These are phyloP conservation scores for Panthera leo DNA, from an alignment of 2,113 vertebrate genomes.

Conservation along the genomic window DNA sequence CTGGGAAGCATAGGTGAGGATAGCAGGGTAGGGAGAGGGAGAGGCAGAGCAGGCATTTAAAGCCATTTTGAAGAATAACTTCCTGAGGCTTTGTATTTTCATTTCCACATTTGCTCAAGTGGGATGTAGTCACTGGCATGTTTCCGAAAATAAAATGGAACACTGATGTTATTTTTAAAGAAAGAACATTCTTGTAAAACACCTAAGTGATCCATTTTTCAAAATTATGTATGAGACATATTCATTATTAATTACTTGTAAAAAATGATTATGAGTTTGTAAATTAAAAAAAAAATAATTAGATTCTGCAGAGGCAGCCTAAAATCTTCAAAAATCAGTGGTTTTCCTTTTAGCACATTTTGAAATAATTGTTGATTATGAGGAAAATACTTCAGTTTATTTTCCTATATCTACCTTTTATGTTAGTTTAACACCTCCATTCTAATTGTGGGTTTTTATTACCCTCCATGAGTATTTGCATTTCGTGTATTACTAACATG, in stretches of 20 bases:
- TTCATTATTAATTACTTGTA: not conserved
- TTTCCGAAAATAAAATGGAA: not conserved
- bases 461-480: not conserved
- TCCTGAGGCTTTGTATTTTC: not conserved
- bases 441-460: not conserved
- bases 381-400: not conserved
- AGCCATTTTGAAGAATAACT: not conserved
- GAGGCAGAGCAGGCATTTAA: not conserved
- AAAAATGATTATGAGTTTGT: not conserved
- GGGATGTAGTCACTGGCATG: not conserved
- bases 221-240: not conserved
- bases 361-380: constrained; percentile 14
- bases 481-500: not conserved
- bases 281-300: not conserved
- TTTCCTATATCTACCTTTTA: not conserved
- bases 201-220: constrained; percentile 27
- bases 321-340: not conserved
- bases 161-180: not conserved
- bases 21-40: not conserved
- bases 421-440: not conserved
- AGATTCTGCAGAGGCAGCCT: not conserved
- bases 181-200: constrained; percentile 31
- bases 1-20: not conserved
- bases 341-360: constrained; percentile 24
- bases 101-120: constrained; percentile 12